phyloP scores from a whole-genome alignment of 1,140 invertebrate genomes.

The Macrocentrus cingulum region DNA sequence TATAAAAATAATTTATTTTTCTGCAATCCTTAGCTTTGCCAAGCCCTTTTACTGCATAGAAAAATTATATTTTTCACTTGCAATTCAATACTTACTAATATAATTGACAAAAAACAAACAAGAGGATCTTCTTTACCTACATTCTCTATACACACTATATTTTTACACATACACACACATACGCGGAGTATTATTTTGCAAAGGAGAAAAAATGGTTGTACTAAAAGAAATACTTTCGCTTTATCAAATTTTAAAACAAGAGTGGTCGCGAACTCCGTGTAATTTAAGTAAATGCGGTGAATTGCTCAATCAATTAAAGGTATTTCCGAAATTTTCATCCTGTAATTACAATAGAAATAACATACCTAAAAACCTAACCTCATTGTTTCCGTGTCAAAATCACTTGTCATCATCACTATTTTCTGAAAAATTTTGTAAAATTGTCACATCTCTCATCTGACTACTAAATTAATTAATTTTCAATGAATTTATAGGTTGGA shows the following conservation, averaged over 20 bases:
- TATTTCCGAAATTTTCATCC: conserved; percentile 43
- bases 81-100: no score
- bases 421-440: conserved; percentile 5
- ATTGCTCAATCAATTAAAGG: conserved; percentile 74
- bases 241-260: conserved; percentile 73
- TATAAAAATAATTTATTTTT: no score
- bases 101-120: no score
- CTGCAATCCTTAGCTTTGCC: no score
- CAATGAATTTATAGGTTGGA: conserved; percentile 65
- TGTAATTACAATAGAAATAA: conserved; percentile 7
- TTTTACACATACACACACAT: no score
- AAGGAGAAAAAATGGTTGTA: conserved; percentile 59
- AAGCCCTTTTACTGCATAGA: no score
- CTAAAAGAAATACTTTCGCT: conserved; percentile 67
- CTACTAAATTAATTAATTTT: conserved; percentile 19
- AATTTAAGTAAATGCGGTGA: conserved; percentile 74
- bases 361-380: conserved; percentile 37
- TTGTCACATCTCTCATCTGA: not conserved
- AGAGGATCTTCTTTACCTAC: no score
- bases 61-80: no score
- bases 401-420: conserved; percentile 47
- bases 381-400: conserved; percentile 40
- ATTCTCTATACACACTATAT: no score
- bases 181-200: no score
- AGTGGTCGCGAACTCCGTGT: conserved; percentile 69